Conservation (phyloP, 1,140 invertebrate genomes). For the Thrips palmi region DNA sequence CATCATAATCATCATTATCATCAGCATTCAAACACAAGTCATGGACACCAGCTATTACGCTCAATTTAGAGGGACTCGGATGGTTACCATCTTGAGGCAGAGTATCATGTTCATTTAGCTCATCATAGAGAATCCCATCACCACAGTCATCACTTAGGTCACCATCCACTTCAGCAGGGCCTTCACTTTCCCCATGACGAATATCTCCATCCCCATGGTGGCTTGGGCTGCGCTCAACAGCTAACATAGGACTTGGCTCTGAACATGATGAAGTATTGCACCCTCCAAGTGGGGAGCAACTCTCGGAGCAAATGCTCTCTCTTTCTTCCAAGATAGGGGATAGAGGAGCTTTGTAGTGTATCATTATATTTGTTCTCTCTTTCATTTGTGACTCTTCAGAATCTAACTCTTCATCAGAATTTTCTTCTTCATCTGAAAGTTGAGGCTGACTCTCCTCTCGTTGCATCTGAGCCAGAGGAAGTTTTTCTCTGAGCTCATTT, state of each 20-base stretch:
- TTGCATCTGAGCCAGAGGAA: no score
- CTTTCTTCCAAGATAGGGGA: conserved; percentile 43
- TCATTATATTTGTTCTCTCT: conserved; percentile 22
- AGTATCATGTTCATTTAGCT: no score
- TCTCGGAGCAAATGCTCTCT: conserved; percentile 16
- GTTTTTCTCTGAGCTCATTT: conserved; percentile 46
- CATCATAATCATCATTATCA: conserved; percentile 21
- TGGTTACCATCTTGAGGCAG: no score
- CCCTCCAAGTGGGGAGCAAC: conserved; percentile 9
- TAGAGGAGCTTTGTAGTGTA: conserved; percentile 24
- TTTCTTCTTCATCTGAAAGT: not conserved
- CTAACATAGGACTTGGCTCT: not conserved
- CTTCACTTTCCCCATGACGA: no score
- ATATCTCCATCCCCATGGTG: no score
- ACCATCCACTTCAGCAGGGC: no score
- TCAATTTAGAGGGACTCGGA: no score
- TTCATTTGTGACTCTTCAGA: conserved; percentile 3
- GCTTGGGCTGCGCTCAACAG: not conserved
- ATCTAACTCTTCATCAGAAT: conserved; percentile 33
- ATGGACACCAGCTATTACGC: no score
- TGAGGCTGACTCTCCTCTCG: no score
- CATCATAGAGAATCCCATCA: no score
- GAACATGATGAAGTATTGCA: no score
- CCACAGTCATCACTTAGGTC: no score
- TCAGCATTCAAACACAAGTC: conserved; percentile 12